A percentile compares a stretch with the other conserved stretches of the same genome.
Conservation (phyloP, 2,113 vertebrate species). For the Ondatra zibethicus region DNA sequence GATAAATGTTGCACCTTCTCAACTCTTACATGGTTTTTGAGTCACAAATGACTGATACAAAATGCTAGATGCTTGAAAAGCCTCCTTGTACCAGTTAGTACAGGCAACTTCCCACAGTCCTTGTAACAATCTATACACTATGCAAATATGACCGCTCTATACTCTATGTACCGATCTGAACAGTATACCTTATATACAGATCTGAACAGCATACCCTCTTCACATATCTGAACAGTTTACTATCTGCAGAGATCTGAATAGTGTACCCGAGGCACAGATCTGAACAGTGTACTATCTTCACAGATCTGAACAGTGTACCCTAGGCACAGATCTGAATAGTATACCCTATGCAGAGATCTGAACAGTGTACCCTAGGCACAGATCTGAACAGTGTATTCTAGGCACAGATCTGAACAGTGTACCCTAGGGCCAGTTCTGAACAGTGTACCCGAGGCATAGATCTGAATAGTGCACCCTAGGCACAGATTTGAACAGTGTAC, state of each 20-base stretch:
- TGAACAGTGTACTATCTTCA: neutral
- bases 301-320: neutral
- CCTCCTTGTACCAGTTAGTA: too few relatives aligned
- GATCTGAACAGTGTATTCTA: neutral
- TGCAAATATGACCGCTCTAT: neutral
- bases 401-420: neutral
- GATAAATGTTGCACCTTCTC: constrained; percentile 20
- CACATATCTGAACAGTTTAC: neutral
- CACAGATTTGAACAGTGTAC: neutral
- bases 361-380: neutral
- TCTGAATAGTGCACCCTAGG: too few relatives aligned
- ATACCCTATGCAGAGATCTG: neutral
- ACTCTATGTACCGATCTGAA: neutral
- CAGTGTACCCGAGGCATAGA: neutral
- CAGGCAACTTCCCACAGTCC: neutral
- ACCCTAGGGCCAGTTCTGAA: neutral
- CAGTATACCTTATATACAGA: too few relatives aligned
- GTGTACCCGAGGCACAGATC: neutral
- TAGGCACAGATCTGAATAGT: neutral
- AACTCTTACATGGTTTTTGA: neutral
- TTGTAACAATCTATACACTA: neutral
- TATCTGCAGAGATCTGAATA: neutral
- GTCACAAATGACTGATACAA: neutral
- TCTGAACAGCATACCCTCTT: neutral
- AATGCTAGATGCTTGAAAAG: neutral